Conservation (phyloP, 2,113 vertebrate genomes). For the Glaucidium brasilianum region DNA sequence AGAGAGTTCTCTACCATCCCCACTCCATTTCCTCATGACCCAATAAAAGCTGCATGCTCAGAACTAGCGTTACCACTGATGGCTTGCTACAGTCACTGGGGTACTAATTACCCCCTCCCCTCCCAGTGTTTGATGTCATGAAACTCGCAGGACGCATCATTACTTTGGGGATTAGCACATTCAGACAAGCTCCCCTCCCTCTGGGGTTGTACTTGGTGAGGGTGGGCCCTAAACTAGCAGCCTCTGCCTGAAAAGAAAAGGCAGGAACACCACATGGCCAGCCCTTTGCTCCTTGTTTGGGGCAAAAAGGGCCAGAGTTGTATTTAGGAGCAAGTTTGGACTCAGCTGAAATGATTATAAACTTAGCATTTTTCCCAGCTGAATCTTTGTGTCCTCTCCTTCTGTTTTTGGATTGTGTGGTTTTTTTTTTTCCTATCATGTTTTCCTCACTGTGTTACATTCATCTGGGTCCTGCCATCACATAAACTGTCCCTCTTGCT, state of each 20-base stretch:
- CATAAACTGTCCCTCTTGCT: neutral
- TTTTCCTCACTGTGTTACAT: neutral
- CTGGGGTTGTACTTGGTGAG: neutral
- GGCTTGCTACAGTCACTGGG: neutral
- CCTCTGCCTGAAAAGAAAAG: neutral
- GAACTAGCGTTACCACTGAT: neutral
- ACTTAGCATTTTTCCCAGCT: neutral
- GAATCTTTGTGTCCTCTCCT: accelerated
- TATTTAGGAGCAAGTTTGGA: neutral
- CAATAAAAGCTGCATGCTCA: neutral
- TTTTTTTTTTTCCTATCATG: neutral
- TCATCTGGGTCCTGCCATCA: neutral
- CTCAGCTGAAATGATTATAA: neutral
- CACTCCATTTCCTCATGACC: constrained; percentile 11
- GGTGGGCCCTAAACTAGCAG: neutral
- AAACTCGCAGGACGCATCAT: constrained; percentile 4
- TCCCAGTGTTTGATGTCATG: constrained; percentile 51
- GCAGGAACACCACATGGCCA: neutral
- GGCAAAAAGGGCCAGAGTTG: neutral
- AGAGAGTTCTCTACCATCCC: neutral
- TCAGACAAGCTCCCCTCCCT: neutral
- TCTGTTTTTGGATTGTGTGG: neutral
- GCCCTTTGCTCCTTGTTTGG: neutral
- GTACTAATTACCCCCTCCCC: constrained; percentile 23
- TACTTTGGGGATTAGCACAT: constrained; percentile 20